Percentiles rank a stretch among this genome's conserved stretches.
Conservation (phyloP, 2,797 vertebrate genomes). For the Propithecus perrieri region DNA sequence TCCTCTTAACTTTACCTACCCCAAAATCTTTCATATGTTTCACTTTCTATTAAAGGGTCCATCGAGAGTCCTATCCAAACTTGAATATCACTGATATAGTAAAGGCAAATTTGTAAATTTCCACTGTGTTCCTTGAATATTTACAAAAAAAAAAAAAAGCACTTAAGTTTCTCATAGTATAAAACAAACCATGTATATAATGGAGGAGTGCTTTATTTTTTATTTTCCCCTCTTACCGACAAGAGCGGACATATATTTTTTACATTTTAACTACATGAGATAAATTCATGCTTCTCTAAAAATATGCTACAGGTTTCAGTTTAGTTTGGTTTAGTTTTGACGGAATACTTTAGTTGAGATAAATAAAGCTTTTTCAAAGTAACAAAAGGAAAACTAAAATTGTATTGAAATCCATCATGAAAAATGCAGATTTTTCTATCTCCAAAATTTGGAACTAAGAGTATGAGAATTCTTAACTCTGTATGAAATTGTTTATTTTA, state of each 20-base stretch:
- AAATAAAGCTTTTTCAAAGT: slow-evolving; percentile 10
- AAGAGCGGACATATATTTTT: background rate
- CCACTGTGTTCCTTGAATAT: background rate
- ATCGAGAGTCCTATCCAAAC: background rate
- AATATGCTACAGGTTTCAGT: background rate
- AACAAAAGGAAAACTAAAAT: background rate
- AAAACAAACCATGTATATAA: background rate
- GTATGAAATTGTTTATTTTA: background rate
- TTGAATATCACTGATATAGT: background rate
- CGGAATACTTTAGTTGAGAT: background rate
- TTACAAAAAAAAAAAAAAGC: background rate
- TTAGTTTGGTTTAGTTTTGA: background rate
- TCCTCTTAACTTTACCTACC: background rate
- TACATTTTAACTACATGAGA: background rate
- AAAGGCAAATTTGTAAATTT: background rate
- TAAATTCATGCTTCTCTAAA: background rate
- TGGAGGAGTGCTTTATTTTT: background rate
- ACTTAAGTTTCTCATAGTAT: background rate
- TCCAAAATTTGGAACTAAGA: background rate
- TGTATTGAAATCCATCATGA: background rate
- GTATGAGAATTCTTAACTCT: background rate
- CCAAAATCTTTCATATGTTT: background rate
- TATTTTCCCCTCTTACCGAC: background rate
- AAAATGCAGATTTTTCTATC: background rate
- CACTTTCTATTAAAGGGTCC: background rate